Evolutionary conservation across 2,113 vertebrate genomes (phyloP).

Genomic region (Catagonus wagneri): DNA sequence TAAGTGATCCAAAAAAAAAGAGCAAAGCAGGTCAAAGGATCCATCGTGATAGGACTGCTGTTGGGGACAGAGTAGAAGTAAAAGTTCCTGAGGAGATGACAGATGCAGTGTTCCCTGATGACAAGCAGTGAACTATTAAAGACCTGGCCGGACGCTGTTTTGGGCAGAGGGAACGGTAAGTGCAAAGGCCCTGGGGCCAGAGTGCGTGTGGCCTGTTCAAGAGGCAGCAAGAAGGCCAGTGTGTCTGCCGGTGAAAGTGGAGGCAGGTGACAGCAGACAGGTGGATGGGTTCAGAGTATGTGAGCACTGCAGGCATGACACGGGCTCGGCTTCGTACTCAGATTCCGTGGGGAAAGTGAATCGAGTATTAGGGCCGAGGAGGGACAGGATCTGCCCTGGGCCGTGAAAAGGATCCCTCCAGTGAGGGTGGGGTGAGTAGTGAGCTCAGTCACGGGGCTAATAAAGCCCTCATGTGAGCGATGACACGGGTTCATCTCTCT

Average conservation of each 20-base stretch:
- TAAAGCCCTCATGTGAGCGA: too few species aligned
- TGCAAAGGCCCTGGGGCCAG: neutral
- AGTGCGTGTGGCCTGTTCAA: neutral
- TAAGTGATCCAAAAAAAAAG: neutral
- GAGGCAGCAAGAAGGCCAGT: neutral
- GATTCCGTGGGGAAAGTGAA: neutral
- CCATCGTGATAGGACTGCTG: neutral
- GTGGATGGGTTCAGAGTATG: accelerated
- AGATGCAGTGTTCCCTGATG: neutral
- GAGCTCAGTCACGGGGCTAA: too few species aligned
- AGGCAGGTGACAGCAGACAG: neutral
- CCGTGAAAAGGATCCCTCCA: neutral
- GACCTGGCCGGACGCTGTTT: neutral
- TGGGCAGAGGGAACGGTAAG: neutral
- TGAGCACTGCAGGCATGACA: neutral
- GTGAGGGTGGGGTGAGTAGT: neutral
- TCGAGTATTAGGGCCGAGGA: neutral
- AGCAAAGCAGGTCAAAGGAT: neutral
- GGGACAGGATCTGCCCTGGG: neutral
- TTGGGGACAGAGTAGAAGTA: neutral
- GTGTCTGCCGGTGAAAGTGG: neutral
- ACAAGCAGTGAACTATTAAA: neutral
- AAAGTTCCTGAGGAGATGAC: neutral
- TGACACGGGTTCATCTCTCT: too few species aligned
- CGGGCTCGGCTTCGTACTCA: neutral